Evolutionary conservation across 2,113 vertebrate species (phyloP), one percentile per base, ranked within the genome.

Genomic region (Hucho hucho): DNA sequence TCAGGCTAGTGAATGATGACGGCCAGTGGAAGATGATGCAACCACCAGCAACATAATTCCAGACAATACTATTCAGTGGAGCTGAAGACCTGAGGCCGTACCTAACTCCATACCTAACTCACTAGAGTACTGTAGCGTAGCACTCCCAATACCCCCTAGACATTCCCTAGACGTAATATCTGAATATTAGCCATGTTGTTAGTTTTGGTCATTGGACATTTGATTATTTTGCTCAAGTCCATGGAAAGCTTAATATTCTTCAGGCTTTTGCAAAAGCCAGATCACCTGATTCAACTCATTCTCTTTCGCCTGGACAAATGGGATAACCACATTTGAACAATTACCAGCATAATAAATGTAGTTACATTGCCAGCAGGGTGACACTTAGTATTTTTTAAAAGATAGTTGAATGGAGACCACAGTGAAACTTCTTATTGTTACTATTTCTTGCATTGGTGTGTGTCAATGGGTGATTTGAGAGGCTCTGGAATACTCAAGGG

Each of bases 11-110:
- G 9, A 43, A 53, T 18, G 49, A 26, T 87, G 85, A 84, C 9
- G 14, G 14, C 47, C 11, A 14, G 32, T 37, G 32, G 32, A 49
- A 14, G 47, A 25, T 87, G 85, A 83, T 83, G 78, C 83, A 87
- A 85, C 75, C 16, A 56, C 69, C 37, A 63, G 83, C 37, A 85
- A 82, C 75, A 32, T 76, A 22, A 47, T 26, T 28, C 67, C 66
- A 1, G 6, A 29, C 16, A 9, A 64, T 12, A 25, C 14, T 64
- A 12, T 64, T 26, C 37, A 64, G 47, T 72, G 24, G 70, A 49
- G 49, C 29, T 64, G 20, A 75, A 47, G 28, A 43, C 37, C 37
- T 43, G 37, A 53, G 49, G 16, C 28, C 76, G 74, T 70, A 67
- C 26, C 66, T 16, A 29, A 22, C 13, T 37, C 64, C 76, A 76